Evolutionary conservation across 2,113 vertebrate genomes (phyloP), one percentile per base, ranked within the genome.

Genomic region (Protobothrops mucrosquamatus): DNA sequence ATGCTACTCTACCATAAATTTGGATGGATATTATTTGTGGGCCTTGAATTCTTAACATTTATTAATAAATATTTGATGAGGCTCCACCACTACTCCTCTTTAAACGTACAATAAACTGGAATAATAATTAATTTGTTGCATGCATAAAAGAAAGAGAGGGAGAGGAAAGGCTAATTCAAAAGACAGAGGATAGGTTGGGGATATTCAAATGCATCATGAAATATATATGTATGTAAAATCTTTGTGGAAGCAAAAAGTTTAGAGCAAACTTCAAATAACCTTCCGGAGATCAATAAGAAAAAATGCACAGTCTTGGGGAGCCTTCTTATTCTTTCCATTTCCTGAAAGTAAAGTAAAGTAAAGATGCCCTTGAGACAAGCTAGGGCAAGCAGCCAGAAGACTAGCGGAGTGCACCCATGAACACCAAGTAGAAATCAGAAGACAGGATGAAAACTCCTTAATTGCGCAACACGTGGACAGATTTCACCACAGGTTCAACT

Each of bases 11-110:
- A 92, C 96, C 95, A 96, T 95, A 92, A 93, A 96, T 93, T 90
- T 5, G 87, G 89, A 29, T 94, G 7, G 8, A 95, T 94, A 96
- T 90, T 94, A 95, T 92, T 96, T 96, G 96, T 95, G 95, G 94
- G 91, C 92, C 90, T 94, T 93, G 74, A 90, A 18, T 95, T 93
- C n/a, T 96, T 96, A 92, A 55, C 48, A 96, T 95, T 95, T 96
- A 94, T 96, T 94, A 97, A 96, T 97, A 97, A 96, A 97, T 96
- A 96, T 95, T 97, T 94, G 94, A 97, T 96, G 59, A 95, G 88
- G 54, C 93, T 95, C 94, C 26, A 94, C 14, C 74, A 92, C 24
- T 92, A 91, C 96, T 96, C 20, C 85, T 96, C 92, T 95, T 96
- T 97, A 96, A 97, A 95, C 69, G 94, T 91, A 92, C 92, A 93